Evolutionary conservation across 2,797 vertebrate species (phyloP).

Genomic region (Dicrostonyx torquatus): DNA sequence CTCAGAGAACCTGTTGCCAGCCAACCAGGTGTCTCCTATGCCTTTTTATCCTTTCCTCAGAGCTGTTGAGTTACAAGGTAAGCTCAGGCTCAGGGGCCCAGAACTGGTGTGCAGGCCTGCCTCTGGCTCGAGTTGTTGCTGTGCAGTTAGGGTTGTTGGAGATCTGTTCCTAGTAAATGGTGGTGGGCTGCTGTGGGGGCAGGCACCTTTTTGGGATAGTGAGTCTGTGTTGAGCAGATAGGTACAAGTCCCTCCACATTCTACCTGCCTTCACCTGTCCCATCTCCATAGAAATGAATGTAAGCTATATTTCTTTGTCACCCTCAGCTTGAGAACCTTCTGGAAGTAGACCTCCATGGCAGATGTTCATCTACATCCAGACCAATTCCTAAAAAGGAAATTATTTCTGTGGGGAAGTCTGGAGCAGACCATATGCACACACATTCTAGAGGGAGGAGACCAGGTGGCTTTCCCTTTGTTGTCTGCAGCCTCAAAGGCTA

Average conservation of each 20-base stretch:
- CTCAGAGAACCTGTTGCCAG: not conserved
- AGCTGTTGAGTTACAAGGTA: not conserved
- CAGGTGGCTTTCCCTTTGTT: not conserved
- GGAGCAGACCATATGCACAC: fast-evolving
- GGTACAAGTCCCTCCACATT: fast-evolving
- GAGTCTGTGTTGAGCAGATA: not conserved
- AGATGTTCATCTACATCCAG: not conserved
- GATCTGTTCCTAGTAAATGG: not conserved
- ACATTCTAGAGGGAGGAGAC: not conserved
- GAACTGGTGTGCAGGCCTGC: not conserved
- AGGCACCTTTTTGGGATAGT: not conserved
- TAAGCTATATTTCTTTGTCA: not conserved
- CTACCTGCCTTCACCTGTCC: not conserved
- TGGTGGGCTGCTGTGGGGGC: not conserved
- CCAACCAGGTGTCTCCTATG: not conserved
- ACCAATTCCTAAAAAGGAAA: not conserved
- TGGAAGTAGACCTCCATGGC: not conserved
- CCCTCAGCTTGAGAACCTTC: not conserved
- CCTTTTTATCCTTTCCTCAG: not conserved
- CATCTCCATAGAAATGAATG: fast-evolving
- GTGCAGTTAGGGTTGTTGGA: fast-evolving
- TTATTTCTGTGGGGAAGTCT: not conserved
- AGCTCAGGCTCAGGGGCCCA: not conserved
- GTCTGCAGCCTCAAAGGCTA: not conserved
- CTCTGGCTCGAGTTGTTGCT: not conserved